These are phyloP conservation scores for Macrocentrus cingulum DNA, from an alignment of 1,140 invertebrate species.

Conservation along the genomic window DNA sequence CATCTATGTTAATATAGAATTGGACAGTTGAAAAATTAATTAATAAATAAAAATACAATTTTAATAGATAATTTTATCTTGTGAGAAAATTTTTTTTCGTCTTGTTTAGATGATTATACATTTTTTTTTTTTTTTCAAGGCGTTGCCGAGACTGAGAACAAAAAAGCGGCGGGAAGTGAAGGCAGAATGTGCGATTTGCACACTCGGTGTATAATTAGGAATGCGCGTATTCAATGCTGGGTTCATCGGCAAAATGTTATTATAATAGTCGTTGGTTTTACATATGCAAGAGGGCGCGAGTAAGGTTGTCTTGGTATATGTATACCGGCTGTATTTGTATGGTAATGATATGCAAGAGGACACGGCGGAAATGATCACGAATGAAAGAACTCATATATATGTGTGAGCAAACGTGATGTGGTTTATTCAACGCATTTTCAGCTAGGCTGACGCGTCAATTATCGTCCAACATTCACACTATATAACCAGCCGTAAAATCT, in stretches of 20 bases:
- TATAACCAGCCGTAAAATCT: background rate
- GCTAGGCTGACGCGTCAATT: slow-evolving; percentile 1
- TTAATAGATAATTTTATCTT: slow-evolving; percentile 1
- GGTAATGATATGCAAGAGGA: slow-evolving; percentile 51
- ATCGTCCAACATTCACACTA: slow-evolving; percentile 10
- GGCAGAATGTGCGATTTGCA: slow-evolving; percentile 32
- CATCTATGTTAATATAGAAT: slow-evolving; percentile 19
- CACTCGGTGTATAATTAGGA: slow-evolving; percentile 50
- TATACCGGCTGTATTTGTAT: slow-evolving; percentile 46
- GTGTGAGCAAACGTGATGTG: background rate
- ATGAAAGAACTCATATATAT: slow-evolving; percentile 25
- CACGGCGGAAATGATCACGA: slow-evolving; percentile 29
- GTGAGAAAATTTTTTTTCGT: too few species aligned
- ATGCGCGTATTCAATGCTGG: slow-evolving; percentile 50
- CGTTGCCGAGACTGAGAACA: background rate
- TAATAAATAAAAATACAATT: slow-evolving; percentile 16
- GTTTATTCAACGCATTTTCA: slow-evolving; percentile 4
- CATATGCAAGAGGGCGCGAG: slow-evolving; percentile 37
- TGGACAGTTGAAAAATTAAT: slow-evolving; percentile 7
- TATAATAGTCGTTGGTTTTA: slow-evolving; percentile 55
- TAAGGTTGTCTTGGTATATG: slow-evolving; percentile 27
- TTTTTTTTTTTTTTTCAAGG: too few species aligned
- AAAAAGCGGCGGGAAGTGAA: background rate
- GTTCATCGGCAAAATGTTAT: slow-evolving; percentile 56
- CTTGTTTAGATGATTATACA: too few species aligned